phyloP scores from a whole-genome alignment of 2,113 vertebrate genomes.

The Tragelaphus buxtoni region DNA sequence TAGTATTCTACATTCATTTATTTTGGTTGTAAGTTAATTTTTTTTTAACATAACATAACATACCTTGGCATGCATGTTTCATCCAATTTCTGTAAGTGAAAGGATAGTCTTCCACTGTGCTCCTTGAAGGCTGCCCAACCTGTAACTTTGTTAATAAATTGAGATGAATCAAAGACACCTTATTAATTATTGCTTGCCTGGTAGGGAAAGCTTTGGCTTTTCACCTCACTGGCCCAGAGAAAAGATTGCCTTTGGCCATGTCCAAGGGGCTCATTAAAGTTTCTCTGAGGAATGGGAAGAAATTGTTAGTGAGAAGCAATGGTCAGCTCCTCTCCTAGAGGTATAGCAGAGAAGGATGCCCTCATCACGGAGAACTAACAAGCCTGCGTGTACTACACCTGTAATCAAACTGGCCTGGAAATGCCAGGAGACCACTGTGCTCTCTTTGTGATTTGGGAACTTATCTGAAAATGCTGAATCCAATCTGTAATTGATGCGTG shows the following conservation, averaged over 20 bases:
- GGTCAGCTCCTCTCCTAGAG: conserved; percentile 85
- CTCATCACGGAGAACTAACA: conserved; percentile 82
- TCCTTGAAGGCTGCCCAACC: conserved; percentile 67
- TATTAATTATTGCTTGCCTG: conserved; percentile 95
- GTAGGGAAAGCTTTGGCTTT: conserved; percentile 92
- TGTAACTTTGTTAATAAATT: conserved; percentile 89
- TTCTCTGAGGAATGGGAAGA: conserved; percentile 91
- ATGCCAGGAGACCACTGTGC: conserved; percentile 78
- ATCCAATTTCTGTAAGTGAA: conserved; percentile 81
- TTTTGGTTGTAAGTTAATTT: conserved; percentile 81
- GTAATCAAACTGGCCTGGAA: conserved; percentile 88
- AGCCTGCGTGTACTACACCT: conserved; percentile 86
- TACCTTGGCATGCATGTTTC: conserved; percentile 79
- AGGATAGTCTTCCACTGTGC: conserved; percentile 73
- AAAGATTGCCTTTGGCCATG: conserved; percentile 93
- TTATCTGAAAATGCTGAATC: conserved; percentile 82
- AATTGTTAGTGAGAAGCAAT: conserved; percentile 93
- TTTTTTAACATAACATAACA: conserved; percentile 35
- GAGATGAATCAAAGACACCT: conserved; percentile 83
- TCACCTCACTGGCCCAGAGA: conserved; percentile 92
- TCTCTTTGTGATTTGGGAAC: conserved; percentile 85
- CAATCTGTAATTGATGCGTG: conserved; percentile 92
- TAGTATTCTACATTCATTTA: conserved; percentile 85
- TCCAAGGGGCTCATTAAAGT: conserved; percentile 96
- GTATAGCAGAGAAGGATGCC: conserved; percentile 78